These are phyloP conservation scores for Anseranas semipalmata DNA, from an alignment of 2,113 vertebrate species.

Conservation along the genomic window DNA sequence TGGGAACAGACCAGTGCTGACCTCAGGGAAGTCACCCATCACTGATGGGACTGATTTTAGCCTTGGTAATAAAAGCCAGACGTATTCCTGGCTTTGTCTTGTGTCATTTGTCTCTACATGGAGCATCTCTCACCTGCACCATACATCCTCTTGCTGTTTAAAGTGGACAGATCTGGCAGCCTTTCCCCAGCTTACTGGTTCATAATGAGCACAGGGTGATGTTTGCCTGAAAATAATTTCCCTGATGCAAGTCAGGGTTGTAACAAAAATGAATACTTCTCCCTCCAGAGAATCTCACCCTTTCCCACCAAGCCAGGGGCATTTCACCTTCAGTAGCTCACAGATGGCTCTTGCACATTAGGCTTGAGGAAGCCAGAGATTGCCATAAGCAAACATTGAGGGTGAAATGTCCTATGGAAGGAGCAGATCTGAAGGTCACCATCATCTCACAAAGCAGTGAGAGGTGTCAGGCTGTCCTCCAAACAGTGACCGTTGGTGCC, in stretches of 20 bases:
- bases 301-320: neutral
- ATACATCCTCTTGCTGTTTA: neutral
- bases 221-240: neutral
- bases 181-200: neutral
- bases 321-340: neutral
- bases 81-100: neutral
- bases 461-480: neutral
- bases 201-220: neutral
- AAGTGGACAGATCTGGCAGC: neutral
- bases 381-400: neutral
- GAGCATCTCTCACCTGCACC: neutral
- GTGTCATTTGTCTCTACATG: neutral
- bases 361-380: neutral
- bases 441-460: neutral
- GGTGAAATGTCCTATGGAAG: neutral
- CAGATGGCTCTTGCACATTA: neutral
- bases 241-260: neutral
- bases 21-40: neutral
- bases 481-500: too few relatives aligned
- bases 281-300: neutral
- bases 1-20: neutral
- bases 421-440: neutral
- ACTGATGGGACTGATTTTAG: fast-evolving
- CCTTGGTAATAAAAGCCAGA: neutral
- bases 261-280: neutral